Evolutionary conservation across 2,888 invertebrate genomes (phyloP).

Genomic region (Pollenia amentaria): DNA sequence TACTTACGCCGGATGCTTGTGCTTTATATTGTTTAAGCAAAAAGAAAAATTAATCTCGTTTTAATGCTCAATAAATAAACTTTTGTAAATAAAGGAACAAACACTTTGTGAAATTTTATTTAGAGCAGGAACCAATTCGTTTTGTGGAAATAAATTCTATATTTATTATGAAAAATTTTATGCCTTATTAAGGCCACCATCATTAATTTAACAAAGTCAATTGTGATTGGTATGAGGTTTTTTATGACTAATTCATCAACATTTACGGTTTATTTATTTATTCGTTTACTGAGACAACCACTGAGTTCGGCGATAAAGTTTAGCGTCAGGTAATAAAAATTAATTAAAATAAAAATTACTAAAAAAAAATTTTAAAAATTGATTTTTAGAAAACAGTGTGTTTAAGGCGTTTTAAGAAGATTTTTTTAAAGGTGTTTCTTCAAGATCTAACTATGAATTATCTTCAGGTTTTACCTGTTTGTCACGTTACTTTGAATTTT

Average conservation of each 20-base stretch:
- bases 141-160: constrained; percentile 2
- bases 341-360: too few relatives aligned
- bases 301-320: background rate
- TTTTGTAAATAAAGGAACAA: constrained; percentile 4
- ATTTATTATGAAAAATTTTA: constrained; percentile 23
- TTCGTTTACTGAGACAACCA: too few relatives aligned
- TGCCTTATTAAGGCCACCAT: constrained; percentile 15
- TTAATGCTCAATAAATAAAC: constrained; percentile 25
- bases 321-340: background rate
- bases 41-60: constrained; percentile 7
- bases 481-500: too few relatives aligned
- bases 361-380: too few relatives aligned
- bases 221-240: constrained; percentile 16
- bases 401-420: too few relatives aligned
- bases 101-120: background rate
- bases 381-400: too few relatives aligned
- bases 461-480: too few relatives aligned
- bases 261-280: background rate
- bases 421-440: too few relatives aligned
- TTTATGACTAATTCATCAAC: constrained; percentile 10
- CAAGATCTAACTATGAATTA: too few relatives aligned
- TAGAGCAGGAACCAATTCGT: background rate
- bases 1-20: background rate
- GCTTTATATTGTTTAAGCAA: background rate
- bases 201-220: constrained; percentile 44